Percentiles rank a stretch among this genome's conserved stretches.
Evolutionary conservation across 2,797 vertebrate genomes (phyloP).

Genomic region (Rhabdomys pumilio): DNA sequence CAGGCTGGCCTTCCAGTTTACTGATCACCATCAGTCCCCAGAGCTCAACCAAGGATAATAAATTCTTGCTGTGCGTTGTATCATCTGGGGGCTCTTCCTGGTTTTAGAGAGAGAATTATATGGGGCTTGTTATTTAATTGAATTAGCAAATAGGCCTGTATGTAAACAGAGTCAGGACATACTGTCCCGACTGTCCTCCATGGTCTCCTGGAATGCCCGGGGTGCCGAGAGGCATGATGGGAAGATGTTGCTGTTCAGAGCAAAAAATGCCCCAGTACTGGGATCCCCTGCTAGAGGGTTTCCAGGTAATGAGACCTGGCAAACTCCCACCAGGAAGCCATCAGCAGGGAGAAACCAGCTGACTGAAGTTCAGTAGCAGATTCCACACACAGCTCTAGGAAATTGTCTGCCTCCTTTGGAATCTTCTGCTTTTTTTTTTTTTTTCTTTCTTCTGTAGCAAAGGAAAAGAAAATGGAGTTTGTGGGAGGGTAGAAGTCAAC

Average conservation of each 20-base stretch:
- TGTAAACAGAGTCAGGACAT: not conserved
- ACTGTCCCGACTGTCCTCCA: not conserved
- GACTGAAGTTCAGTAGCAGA: constrained; percentile 8
- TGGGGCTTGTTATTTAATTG: constrained; percentile 32
- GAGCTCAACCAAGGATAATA: constrained; percentile 30
- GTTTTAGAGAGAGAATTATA: constrained; percentile 29
- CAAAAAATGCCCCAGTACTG: constrained; percentile 17
- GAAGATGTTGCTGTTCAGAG: not conserved
- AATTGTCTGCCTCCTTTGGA: not conserved
- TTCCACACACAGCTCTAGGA: not conserved
- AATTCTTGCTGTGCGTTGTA: not conserved
- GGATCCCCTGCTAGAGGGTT: constrained; percentile 6
- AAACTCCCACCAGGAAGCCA: not conserved
- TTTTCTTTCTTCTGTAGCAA: not conserved
- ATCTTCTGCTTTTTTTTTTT: not conserved
- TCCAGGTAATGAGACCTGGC: constrained; percentile 31
- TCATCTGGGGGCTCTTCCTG: not conserved
- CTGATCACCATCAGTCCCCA: not conserved
- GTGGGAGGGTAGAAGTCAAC: not conserved
- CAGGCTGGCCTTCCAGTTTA: not conserved
- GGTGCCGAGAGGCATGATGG: no score
- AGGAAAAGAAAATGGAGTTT: constrained; percentile 27
- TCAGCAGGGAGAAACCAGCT: not conserved
- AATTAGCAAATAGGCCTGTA: constrained; percentile 25
- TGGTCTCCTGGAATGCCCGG: not conserved